These are phyloP conservation scores for Aegithalos caudatus DNA, from an alignment of 2,113 vertebrate genomes.

Conservation along the genomic window DNA sequence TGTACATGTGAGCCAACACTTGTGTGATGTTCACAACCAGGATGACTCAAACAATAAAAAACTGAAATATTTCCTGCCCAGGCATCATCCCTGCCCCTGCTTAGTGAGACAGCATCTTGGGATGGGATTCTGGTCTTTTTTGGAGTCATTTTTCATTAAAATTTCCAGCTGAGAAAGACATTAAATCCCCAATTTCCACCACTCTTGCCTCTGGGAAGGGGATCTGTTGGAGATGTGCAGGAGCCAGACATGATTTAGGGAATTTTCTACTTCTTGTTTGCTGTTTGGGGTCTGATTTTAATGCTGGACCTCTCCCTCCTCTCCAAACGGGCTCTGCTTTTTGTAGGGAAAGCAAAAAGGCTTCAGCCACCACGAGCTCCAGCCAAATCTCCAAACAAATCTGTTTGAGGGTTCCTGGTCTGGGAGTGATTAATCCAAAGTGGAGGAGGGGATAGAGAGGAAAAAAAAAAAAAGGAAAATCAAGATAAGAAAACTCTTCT, in stretches of 20 bases:
- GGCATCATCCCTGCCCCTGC: neutral
- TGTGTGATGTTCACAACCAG: neutral
- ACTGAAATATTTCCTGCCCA: neutral
- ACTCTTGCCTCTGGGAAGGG: neutral
- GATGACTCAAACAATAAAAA: neutral
- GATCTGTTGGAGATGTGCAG: neutral
- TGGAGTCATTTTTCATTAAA: neutral
- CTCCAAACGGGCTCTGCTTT: neutral
- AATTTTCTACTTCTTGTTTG: neutral
- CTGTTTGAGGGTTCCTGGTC: neutral
- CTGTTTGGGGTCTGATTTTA: neutral
- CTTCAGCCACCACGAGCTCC: neutral
- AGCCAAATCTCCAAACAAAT: constrained; percentile 3
- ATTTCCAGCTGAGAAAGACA: neutral
- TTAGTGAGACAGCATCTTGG: neutral
- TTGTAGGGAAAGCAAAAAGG: neutral
- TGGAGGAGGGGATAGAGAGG: neutral
- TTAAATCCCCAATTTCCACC: neutral
- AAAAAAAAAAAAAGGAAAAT: neutral
- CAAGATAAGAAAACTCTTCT: neutral
- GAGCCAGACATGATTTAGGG: neutral
- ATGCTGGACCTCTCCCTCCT: neutral
- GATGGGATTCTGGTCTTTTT: neutral
- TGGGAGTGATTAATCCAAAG: constrained; percentile 14
- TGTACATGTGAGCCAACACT: rapidly evolving